Percentiles rank a stretch among this genome's conserved stretches.
Conservation (phyloP, 2,797 vertebrate species). For the Tenualosa ilisha region DNA sequence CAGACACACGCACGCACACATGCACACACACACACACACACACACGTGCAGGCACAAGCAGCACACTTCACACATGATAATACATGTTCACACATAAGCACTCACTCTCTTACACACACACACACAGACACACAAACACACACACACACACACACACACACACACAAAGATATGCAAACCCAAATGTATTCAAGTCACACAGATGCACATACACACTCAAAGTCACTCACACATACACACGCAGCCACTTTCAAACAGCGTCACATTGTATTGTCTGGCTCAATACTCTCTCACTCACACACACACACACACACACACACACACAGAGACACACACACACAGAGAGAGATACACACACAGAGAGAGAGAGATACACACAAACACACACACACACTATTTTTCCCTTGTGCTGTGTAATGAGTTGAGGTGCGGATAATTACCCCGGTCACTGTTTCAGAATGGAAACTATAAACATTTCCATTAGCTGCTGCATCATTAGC, state of each 20-base stretch:
- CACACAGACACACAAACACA: background rate
- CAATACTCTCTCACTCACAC: background rate
- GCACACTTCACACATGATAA: background rate
- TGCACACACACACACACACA: conserved; percentile 11
- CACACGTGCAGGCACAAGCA: background rate
- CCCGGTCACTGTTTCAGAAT: conserved; percentile 46
- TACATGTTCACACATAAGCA: background rate
- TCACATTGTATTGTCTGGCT: background rate
- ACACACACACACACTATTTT: conserved; percentile 36
- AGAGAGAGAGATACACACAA: no score
- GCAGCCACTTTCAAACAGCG: background rate
- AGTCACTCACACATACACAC: background rate
- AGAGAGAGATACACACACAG: no score
- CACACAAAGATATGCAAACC: background rate
- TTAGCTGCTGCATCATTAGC: conserved; percentile 53
- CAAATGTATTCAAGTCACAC: background rate
- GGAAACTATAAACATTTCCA: conserved; percentile 54
- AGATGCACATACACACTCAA: background rate
- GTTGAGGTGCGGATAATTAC: conserved; percentile 52
- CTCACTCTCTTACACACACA: background rate
- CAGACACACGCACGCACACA: background rate
- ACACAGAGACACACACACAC: background rate
- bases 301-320: background rate
- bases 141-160: background rate
- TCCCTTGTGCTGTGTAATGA: conserved; percentile 44